These are phyloP conservation scores for Rhamnusium bicolor DNA, from an alignment of 2,888 invertebrate species.

Conservation along the genomic window DNA sequence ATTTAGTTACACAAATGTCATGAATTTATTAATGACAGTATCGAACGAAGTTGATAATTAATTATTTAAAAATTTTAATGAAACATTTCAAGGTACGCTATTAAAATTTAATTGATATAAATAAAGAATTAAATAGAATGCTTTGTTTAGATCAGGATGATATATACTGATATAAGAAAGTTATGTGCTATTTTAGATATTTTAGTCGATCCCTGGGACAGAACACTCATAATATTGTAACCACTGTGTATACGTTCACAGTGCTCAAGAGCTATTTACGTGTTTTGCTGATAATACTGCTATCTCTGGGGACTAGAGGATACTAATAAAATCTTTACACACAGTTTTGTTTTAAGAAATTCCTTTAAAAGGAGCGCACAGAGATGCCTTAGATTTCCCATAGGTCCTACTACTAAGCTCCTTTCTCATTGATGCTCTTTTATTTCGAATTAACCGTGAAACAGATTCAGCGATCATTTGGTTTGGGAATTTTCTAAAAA, in stretches of 20 bases:
- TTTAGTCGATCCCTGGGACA: no score
- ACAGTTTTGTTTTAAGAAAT: slow-evolving; percentile 18
- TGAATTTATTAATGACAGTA: no score
- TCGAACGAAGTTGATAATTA: no score
- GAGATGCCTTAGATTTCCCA: slow-evolving; percentile 21
- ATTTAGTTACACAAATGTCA: no score
- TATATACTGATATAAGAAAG: no score
- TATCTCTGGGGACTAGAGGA: neutral
- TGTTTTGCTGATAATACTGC: slow-evolving; percentile 10
- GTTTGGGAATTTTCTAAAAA: slow-evolving; percentile 17
- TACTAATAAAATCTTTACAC: slow-evolving; percentile 22
- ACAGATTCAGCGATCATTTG: slow-evolving; percentile 15
- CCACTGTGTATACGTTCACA: neutral
- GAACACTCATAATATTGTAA: no score
- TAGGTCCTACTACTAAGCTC: slow-evolving; percentile 13
- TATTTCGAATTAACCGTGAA: slow-evolving; percentile 4
- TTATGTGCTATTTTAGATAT: no score
- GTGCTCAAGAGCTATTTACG: neutral
- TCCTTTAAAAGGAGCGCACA: slow-evolving; percentile 4
- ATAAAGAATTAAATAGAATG: no score
- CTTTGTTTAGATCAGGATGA: no score
- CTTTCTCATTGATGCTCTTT: slow-evolving; percentile 2
- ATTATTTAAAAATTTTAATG: no score
- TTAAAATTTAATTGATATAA: no score
- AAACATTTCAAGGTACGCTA: no score